Percentiles rank a stretch among this genome's conserved stretches.
phyloP scores from a whole-genome alignment of 2,113 vertebrate genomes.

The Rhinoderma darwinii region DNA sequence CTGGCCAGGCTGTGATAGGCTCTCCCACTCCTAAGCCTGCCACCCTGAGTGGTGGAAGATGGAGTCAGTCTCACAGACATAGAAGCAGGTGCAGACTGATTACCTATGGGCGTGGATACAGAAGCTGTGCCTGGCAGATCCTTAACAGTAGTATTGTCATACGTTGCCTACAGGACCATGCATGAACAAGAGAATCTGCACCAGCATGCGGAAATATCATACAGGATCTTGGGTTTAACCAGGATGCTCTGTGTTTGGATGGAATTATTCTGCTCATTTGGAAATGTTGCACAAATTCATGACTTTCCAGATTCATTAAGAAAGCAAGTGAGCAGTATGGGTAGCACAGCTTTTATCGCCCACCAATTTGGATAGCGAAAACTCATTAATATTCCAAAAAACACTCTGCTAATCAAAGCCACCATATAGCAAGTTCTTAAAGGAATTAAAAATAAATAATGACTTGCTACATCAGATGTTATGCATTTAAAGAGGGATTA shows the following conservation, averaged over 20 bases:
- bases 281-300: neutral
- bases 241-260: neutral
- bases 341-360: slow-evolving; percentile 48
- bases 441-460: slow-evolving; percentile 17
- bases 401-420: neutral
- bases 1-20: no score
- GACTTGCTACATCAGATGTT: neutral
- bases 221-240: neutral
- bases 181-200: neutral
- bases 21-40: no score
- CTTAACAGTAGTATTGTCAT: neutral
- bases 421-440: neutral
- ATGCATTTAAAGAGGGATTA: slow-evolving; percentile 4
- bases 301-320: slow-evolving; percentile 3
- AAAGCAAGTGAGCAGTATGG: slow-evolving; percentile 15
- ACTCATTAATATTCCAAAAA: slow-evolving; percentile 37
- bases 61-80: no score
- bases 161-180: neutral
- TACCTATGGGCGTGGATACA: no score
- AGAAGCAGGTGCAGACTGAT: no score
- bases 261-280: neutral
- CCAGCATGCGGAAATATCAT: neutral
- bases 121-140: no score
- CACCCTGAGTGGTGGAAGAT: no score
- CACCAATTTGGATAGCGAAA: slow-evolving; percentile 20